Evolutionary conservation across 2,888 invertebrate genomes (phyloP), one percentile per base, ranked within the genome.

Genomic region (Acanthacorydalis orientalis): DNA sequence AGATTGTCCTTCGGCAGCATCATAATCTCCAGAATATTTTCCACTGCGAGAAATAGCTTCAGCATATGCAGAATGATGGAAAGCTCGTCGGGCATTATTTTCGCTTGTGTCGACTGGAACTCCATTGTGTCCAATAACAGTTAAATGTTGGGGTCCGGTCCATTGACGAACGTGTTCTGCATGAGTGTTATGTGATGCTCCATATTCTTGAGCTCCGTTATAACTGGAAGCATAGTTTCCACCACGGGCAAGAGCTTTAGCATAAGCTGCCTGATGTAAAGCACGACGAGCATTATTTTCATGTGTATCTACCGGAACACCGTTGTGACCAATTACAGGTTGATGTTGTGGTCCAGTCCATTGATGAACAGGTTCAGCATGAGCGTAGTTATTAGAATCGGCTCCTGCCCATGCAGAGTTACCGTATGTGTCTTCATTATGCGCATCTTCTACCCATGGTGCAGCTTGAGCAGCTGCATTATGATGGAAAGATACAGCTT

Each of bases 281-380:
- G 39, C 37, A 31, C 47, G 46, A 23, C 47, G 49, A 34, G 49
- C 49, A 11, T 46, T 47, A 16, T 49, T 45, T 47, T 51, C 51
- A 44, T 49, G 51, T 7, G 51, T 49, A 14, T 51, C 51, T 38
- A 45, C 45, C 7, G 51, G 51, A 8, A 51, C 51, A 16, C 51
- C 51, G 39, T 51, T 47, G 16, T 47, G 49, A 12, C 51, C 51
- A 53, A 67, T 67, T 50, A 66, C 61, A 39, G 67, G 67, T 50
- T 66, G 63, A 51, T 67, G 67, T 42, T 64, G 61, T 48, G 67
- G 64, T 48, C 67, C 67, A 46, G 64, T 60, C 12, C 32, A 46
- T 14, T 12, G 15, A 10, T 33, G 34, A 40, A 40, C 40, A 14
- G 32, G 31, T 11, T n/a, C 46, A 31, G n/a, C n/a, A 32, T 31